Conservation (phyloP, 2,888 invertebrate genomes). For the Scaptomyza polygonia region DNA sequence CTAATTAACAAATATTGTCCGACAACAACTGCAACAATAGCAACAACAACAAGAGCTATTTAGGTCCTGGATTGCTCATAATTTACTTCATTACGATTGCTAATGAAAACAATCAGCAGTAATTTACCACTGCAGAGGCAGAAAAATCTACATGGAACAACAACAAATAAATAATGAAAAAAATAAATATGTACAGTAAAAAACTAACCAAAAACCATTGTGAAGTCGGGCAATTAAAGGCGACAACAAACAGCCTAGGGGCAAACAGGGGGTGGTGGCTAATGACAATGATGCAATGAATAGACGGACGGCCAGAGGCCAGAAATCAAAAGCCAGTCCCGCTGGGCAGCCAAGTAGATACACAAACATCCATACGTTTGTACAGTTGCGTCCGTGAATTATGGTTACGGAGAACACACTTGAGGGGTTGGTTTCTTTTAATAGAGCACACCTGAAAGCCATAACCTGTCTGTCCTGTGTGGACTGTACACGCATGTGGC, state of each 20-base stretch:
- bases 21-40: slow-evolving; percentile 13
- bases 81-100: slow-evolving; percentile 72
- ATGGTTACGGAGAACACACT: slow-evolving; percentile 24
- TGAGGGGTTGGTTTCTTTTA: slow-evolving; percentile 48
- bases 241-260: slow-evolving; percentile 70
- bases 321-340: slow-evolving; percentile 74
- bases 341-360: slow-evolving; percentile 35
- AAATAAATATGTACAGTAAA: slow-evolving; percentile 2
- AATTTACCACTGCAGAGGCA: slow-evolving; percentile 59
- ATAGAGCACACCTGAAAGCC: slow-evolving; percentile 69
- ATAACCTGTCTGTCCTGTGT: slow-evolving; percentile 59
- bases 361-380: slow-evolving; percentile 7
- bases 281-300: slow-evolving; percentile 69
- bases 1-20: slow-evolving; percentile 66
- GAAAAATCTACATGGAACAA: slow-evolving; percentile 60
- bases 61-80: slow-evolving; percentile 60
- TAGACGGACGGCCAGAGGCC: slow-evolving; percentile 41
- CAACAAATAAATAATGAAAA: slow-evolving; percentile 4
- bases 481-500: slow-evolving; percentile 66
- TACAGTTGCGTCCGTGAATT: slow-evolving; percentile 73
- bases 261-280: slow-evolving; percentile 64
- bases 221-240: slow-evolving; percentile 68
- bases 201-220: slow-evolving; percentile 45
- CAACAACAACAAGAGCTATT: no score
- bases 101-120: slow-evolving; percentile 76